Conservation (phyloP, 2,797 vertebrate genomes). For the Acanthornis magna region DNA sequence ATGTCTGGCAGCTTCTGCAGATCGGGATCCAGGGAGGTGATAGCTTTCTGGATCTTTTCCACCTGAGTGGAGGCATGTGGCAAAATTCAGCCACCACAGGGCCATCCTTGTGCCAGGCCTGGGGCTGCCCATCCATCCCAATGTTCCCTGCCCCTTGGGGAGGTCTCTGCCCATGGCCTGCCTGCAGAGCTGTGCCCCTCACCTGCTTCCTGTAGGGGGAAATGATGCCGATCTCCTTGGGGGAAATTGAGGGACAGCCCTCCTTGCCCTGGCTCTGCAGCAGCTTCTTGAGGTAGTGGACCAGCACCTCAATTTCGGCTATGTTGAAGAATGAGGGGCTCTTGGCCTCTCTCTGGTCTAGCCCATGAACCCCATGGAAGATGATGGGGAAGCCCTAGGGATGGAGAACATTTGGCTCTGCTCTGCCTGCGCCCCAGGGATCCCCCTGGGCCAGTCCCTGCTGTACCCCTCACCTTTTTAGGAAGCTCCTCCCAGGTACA, state of each 20-base stretch:
- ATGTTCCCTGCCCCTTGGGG: neutral
- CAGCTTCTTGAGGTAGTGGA: constrained; percentile 84
- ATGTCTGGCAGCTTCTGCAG: constrained; percentile 73
- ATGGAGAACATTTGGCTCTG: neutral
- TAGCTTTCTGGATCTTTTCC: constrained; percentile 86
- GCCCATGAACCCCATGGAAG: constrained; percentile 87
- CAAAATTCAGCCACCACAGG: neutral
- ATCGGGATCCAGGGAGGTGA: constrained; percentile 70
- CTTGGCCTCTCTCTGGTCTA: constrained; percentile 81
- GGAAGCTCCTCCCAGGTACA: constrained; percentile 86
- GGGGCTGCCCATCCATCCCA: neutral
- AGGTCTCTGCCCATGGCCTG: neutral
- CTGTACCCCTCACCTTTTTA: constrained; percentile 68
- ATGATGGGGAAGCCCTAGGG: constrained; percentile 89
- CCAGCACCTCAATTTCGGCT: constrained; percentile 82
- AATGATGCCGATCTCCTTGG: constrained; percentile 88
- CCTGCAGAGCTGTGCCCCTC: neutral
- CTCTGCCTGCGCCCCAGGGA: accelerated
- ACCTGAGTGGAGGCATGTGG: constrained; percentile 75
- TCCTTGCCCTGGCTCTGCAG: constrained; percentile 79
- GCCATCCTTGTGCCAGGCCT: neutral
- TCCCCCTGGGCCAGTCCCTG: neutral
- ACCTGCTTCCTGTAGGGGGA: constrained; percentile 97
- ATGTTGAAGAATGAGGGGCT: constrained; percentile 95
- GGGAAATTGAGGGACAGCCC: constrained; percentile 69